Percentiles rank a stretch among this genome's conserved stretches.
Conservation (phyloP, 2,888 invertebrate species). For the Acleris sparsana region DNA sequence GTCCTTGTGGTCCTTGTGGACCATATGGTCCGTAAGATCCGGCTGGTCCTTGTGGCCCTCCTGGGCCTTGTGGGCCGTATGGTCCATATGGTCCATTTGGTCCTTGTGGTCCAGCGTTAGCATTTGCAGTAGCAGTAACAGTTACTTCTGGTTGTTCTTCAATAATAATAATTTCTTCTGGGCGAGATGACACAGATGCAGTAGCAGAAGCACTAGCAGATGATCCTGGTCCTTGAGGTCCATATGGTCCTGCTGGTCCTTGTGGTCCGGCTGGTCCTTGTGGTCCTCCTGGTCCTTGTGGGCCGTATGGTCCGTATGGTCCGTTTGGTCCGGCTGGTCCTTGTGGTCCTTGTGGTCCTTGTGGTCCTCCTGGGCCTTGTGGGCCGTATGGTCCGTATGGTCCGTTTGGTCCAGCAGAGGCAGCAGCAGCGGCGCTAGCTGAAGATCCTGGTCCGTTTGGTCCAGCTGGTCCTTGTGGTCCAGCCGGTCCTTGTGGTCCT, state of each 20-base stretch:
- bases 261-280: background rate
- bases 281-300: slow-evolving; percentile 1
- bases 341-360: background rate
- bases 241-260: background rate
- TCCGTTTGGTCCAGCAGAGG: slow-evolving; percentile 3
- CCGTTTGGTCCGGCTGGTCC: background rate
- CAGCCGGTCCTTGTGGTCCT: slow-evolving; percentile 10
- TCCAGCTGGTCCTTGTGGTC: slow-evolving; percentile 24
- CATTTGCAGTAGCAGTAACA: slow-evolving; percentile 30
- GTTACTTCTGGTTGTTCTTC: slow-evolving; percentile 19
- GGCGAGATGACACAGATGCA: slow-evolving; percentile 3
- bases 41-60: slow-evolving; percentile 6
- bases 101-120: slow-evolving; percentile 10
- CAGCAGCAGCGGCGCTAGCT: slow-evolving; percentile 6
- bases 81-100: slow-evolving; percentile 3
- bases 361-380: slow-evolving; percentile 2
- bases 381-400: slow-evolving; percentile 13
- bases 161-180: slow-evolving; percentile 5
- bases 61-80: slow-evolving; percentile 11
- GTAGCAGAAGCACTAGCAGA: background rate
- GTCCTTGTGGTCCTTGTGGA: background rate
- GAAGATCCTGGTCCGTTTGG: slow-evolving; percentile 9
- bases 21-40: background rate
- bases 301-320: slow-evolving; percentile 1
- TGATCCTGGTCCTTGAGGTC: slow-evolving; percentile 1